These are phyloP conservation scores for Drosophila nigromelanica DNA, from an alignment of 1,140 invertebrate species.

Conservation along the genomic window DNA sequence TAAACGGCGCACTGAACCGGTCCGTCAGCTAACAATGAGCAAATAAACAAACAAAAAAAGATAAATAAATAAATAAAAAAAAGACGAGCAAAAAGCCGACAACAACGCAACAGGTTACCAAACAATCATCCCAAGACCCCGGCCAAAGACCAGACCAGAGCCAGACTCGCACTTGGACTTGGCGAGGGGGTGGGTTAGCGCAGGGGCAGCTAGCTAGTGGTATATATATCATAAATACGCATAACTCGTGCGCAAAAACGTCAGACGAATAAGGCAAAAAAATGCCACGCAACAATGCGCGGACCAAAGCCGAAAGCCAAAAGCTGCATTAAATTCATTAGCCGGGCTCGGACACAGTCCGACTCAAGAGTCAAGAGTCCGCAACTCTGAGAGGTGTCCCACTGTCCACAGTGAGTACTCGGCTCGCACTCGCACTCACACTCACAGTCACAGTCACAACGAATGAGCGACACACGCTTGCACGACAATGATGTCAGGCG, in stretches of 20 bases:
- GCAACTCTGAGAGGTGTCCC: slow-evolving; percentile 39
- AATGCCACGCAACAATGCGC: slow-evolving; percentile 70
- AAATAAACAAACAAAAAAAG: slow-evolving; percentile 26
- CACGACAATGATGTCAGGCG: slow-evolving; percentile 61
- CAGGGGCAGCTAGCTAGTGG: slow-evolving; percentile 23
- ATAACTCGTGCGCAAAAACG: slow-evolving; percentile 82
- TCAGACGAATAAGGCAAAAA: slow-evolving; percentile 77
- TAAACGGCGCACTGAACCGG: slow-evolving; percentile 52
- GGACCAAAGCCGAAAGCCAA: slow-evolving; percentile 45
- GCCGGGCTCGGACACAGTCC: slow-evolving; percentile 38
- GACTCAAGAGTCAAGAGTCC: slow-evolving; percentile 18
- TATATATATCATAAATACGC: slow-evolving; percentile 80
- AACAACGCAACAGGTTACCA: slow-evolving; percentile 76
- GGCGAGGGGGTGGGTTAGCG: not conserved
- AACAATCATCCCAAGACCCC: slow-evolving; percentile 25
- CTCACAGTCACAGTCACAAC: slow-evolving; percentile 23
- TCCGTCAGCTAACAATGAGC: slow-evolving; percentile 29
- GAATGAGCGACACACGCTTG: slow-evolving; percentile 55
- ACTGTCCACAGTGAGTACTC: slow-evolving; percentile 41
- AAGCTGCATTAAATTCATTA: slow-evolving; percentile 81
- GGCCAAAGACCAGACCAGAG: slow-evolving; percentile 31
- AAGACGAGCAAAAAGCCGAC: slow-evolving; percentile 68
- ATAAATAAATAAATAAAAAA: slow-evolving; percentile 24
- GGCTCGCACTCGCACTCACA: slow-evolving; percentile 32
- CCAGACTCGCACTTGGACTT: slow-evolving; percentile 9